Evolutionary conservation across 2,888 invertebrate species (phyloP).

Genomic region (Parochlus steinenii): DNA sequence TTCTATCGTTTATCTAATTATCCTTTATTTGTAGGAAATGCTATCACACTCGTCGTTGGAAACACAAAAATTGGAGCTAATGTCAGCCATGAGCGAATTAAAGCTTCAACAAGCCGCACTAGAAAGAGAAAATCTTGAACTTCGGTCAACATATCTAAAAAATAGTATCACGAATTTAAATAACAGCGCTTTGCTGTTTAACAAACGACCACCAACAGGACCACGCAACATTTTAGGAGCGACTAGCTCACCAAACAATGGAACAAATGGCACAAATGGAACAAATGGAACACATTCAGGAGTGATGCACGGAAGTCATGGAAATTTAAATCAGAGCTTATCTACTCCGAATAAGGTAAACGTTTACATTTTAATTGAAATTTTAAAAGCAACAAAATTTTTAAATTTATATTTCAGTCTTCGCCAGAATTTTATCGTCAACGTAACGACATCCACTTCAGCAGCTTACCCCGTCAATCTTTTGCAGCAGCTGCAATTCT

Average conservation of each 20-base stretch:
- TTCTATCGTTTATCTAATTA: conserved; percentile 11
- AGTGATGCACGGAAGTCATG: conserved; percentile 25
- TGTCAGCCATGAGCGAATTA: conserved; percentile 84
- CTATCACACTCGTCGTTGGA: conserved; percentile 76
- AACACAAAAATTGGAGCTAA: conserved; percentile 84
- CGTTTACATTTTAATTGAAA: background rate
- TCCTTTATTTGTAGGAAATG: conserved; percentile 49
- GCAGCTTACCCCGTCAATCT: conserved; percentile 60
- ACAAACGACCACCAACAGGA: conserved; percentile 28
- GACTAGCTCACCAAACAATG: conserved; percentile 22
- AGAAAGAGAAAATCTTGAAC: conserved; percentile 73
- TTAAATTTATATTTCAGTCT: conserved; percentile 33
- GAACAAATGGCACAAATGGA: conserved; percentile 7
- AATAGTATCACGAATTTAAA: conserved; percentile 19
- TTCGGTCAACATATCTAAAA: conserved; percentile 36
- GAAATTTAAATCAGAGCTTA: conserved; percentile 17
- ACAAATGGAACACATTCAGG: conserved; percentile 7
- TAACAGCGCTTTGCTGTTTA: conserved; percentile 19
- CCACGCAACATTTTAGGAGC: conserved; percentile 29
- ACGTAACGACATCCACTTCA: conserved; percentile 59
- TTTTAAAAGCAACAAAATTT: background rate
- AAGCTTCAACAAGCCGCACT: conserved; percentile 72
- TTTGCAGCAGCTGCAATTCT: conserved; percentile 32
- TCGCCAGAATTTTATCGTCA: conserved; percentile 59
- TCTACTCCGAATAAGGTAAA: conserved; percentile 5